Conservation (phyloP, 2,888 invertebrate species). For the Brachylomia viminalis region DNA sequence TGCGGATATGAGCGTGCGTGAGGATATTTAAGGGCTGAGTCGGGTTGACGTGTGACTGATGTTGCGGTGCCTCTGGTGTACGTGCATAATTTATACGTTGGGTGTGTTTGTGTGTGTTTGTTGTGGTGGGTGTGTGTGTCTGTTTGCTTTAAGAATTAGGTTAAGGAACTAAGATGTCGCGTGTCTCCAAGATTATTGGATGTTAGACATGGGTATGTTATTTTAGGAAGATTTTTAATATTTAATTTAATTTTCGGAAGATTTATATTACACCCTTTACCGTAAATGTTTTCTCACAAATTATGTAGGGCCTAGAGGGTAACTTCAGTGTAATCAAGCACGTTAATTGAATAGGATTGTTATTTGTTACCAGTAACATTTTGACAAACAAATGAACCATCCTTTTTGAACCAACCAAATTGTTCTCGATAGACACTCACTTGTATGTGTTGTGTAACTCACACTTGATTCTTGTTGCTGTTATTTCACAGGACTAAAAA, state of each 20-base stretch:
- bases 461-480: too few species aligned
- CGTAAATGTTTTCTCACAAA: neutral
- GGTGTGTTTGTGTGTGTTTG: slow-evolving; percentile 16
- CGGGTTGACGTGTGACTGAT: slow-evolving; percentile 78
- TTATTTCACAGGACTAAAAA: too few species aligned
- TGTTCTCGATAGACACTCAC: too few species aligned
- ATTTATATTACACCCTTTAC: neutral
- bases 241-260: neutral
- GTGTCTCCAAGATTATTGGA: slow-evolving; percentile 34
- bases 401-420: neutral
- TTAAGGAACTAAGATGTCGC: slow-evolving; percentile 45
- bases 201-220: slow-evolving; percentile 42
- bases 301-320: neutral
- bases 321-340: neutral
- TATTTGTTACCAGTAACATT: neutral
- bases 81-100: slow-evolving; percentile 71
- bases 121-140: slow-evolving; percentile 19
- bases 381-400: neutral
- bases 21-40: slow-evolving; percentile 69
- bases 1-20: slow-evolving; percentile 65
- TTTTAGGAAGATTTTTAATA: slow-evolving; percentile 3
- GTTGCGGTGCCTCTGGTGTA: slow-evolving; percentile 65
- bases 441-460: too few species aligned
- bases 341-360: too few species aligned
- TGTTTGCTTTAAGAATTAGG: slow-evolving; percentile 53